Conservation (phyloP, 1,140 invertebrate genomes). For the Metopolophium dirhodum region DNA sequence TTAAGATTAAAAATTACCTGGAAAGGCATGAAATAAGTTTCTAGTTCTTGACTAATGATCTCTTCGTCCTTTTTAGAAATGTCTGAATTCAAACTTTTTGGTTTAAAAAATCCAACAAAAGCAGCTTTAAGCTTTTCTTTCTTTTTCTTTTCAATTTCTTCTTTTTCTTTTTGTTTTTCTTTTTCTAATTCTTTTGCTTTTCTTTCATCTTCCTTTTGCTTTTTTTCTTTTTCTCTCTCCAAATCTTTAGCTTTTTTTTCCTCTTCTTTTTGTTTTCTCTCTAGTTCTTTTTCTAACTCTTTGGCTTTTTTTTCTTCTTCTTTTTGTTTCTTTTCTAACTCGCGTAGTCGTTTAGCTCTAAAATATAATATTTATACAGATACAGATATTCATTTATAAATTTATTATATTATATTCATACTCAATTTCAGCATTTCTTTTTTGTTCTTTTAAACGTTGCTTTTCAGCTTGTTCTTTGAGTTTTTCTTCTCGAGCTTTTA, state of each 20-base stretch:
- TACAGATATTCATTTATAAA: background rate
- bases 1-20: slow-evolving; percentile 21
- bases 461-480: slow-evolving; percentile 32
- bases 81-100: slow-evolving; percentile 28
- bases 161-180: slow-evolving; percentile 41
- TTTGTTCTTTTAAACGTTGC: slow-evolving; percentile 44
- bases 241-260: slow-evolving; percentile 58
- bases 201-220: slow-evolving; percentile 47
- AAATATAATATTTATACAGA: slow-evolving; percentile 25
- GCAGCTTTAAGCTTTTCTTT: slow-evolving; percentile 54
- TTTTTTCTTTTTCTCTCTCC: slow-evolving; percentile 49
- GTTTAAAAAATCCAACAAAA: slow-evolving; percentile 56
- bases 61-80: slow-evolving; percentile 30
- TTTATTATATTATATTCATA: background rate
- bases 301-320: slow-evolving; percentile 65
- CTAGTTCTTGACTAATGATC: background rate
- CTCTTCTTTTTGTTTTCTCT: slow-evolving; percentile 65
- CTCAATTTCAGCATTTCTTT: slow-evolving; percentile 39
- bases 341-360: slow-evolving; percentile 54
- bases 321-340: slow-evolving; percentile 61
- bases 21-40: slow-evolving; percentile 57
- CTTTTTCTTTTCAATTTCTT: slow-evolving; percentile 56
- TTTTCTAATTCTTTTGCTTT: slow-evolving; percentile 53
- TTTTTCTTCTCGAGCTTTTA: slow-evolving; percentile 44
- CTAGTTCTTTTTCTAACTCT: slow-evolving; percentile 66